A percentile compares a stretch with the other conserved stretches of the same genome.
Evolutionary conservation across 2,888 invertebrate genomes (phyloP).

Genomic region (Strigamia maritima): DNA sequence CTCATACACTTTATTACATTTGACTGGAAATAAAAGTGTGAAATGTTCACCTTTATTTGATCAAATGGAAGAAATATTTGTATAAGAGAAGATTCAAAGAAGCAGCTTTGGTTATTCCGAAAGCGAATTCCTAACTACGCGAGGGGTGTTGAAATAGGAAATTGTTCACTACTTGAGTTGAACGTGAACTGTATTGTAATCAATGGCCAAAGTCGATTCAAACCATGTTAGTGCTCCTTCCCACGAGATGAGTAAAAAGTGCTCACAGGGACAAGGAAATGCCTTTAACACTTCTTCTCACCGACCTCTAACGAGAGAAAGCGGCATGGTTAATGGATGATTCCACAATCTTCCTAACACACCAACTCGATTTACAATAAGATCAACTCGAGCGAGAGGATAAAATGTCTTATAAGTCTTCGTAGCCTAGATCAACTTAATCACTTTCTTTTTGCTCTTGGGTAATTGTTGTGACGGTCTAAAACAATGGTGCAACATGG

Average conservation of each 20-base stretch:
- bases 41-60: slow-evolving; percentile 11
- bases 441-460: background rate
- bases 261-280: slow-evolving; percentile 28
- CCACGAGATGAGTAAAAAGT: slow-evolving; percentile 22
- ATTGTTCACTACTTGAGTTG: slow-evolving; percentile 30
- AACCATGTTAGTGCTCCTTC: slow-evolving; percentile 17
- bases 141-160: slow-evolving; percentile 22
- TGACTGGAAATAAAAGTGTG: background rate
- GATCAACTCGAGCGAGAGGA: background rate
- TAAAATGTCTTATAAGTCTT: too few relatives aligned
- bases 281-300: slow-evolving; percentile 17
- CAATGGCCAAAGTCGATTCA: slow-evolving; percentile 23
- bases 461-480: too few relatives aligned
- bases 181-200: slow-evolving; percentile 22
- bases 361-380: background rate
- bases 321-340: slow-evolving; percentile 28
- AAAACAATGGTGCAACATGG: too few relatives aligned
- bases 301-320: slow-evolving; percentile 25
- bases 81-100: background rate
- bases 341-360: background rate
- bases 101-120: slow-evolving; percentile 18
- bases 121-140: slow-evolving; percentile 19
- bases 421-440: background rate
- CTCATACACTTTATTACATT: too few relatives aligned
- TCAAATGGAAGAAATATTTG: background rate